Evolutionary conservation across 2,888 invertebrate genomes (phyloP), one percentile per base, ranked within the genome.

Genomic region (Idaea dimidiata): DNA sequence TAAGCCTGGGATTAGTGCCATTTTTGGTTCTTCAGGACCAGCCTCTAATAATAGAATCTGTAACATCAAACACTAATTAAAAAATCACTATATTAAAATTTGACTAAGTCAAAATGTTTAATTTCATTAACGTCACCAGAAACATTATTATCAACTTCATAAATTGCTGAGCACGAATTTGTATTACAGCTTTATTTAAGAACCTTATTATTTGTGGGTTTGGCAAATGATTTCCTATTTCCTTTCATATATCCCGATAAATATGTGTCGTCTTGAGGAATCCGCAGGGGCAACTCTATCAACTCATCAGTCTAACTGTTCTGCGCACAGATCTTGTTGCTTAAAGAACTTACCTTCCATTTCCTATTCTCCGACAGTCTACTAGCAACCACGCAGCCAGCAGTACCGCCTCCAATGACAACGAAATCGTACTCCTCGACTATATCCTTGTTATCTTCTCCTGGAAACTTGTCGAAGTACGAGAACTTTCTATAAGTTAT

Each of bases 311-410:
- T 32, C 1, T n/a, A n/a, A n/a, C n/a, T n/a, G n/a, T n/a, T n/a
- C n/a, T n/a, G n/a, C n/a, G n/a, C n/a, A n/a, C n/a, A n/a, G n/a
- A n/a, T 32, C 32, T 32, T 6, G 7, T 32, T 32, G 4, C 32
- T 57, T 58, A 31, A n/a, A 32, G 7, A 33, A 33, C 16, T 66
- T 73, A 90, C 91, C 84, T 81, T 91, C 91, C 91, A 91, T 70
- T 86, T 88, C 24, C 79, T 81, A 57, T 91, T 91, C 67, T 91
- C 91, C 0, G 91, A 89, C 8, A 91, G 71, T 24, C 92, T 77
- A 70, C 91, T 91, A 1, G 91, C 91, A 0, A 91, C 68, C 17
- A 91, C 91, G 60, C 90, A 88, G 6, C 91, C 91, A 0, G 92
- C 91, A 0, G 91, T 91, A 0, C 91, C 91, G 1, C 90, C 91